Evolutionary conservation across 2,888 invertebrate genomes (phyloP), one percentile per base, ranked within the genome.

Genomic region (Clivina fossor): DNA sequence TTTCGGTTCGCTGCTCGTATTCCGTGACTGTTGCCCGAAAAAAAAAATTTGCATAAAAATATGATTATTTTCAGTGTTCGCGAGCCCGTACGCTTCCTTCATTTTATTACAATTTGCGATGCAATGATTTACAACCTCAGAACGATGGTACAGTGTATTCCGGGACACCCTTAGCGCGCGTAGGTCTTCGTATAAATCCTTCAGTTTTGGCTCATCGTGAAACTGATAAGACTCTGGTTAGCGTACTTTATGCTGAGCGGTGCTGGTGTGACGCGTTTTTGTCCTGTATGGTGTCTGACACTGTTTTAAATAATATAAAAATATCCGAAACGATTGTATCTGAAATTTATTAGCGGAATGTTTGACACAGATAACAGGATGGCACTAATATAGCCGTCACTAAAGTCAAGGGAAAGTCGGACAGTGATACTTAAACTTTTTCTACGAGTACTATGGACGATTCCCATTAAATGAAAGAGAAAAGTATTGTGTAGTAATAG

Each of bases 261-360:
- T n/a, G n/a, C n/a, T n/a, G n/a, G n/a, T n/a, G n/a, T n/a, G n/a
- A n/a, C n/a, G n/a, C n/a, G n/a, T n/a, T n/a, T n/a, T n/a, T n/a
- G n/a, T n/a, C n/a, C n/a, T n/a, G n/a, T n/a, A n/a, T n/a, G n/a
- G n/a, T n/a, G n/a, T n/a, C n/a, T n/a, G n/a, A n/a, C n/a, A n/a
- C n/a, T n/a, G n/a, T n/a, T n/a, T n/a, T n/a, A n/a, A n/a, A n/a
- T n/a, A 55, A 55, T 55, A 55, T 55, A 55, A 55, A 55, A 65
- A 66, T 67, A 65, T 63, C 65, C 63, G 66, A 69, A 66, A 65
- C 64, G 69, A 71, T 72, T 66, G 64, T 69, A 69, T 69, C 68
- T 60, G 58, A 66, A 69, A 72, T 72, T 71, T 73, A 73, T 73
- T 72, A 71, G 70, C 61, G 63, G 69, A 69, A 69, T 71, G 72